Base-by-base conservation (phyloP, 1,140 invertebrate genomes). In the Aphelinus atriplicis region DNA sequence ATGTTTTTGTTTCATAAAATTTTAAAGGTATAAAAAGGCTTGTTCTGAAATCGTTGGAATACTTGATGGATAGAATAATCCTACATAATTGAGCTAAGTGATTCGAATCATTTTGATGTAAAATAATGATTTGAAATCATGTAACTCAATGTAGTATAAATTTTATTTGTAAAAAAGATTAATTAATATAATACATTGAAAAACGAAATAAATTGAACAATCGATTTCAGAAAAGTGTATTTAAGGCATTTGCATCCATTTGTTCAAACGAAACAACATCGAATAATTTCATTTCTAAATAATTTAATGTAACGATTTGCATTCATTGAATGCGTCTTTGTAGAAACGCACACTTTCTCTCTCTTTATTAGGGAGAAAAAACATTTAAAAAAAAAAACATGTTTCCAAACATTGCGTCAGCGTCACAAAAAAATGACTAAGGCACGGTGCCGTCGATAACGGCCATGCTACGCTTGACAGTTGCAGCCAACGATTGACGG, bases 401-500 rank as follows among this genome's bases (percentile, higher is more conserved):
- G 48, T 57, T 68, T 70, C 43, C 51, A 51, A 64, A 60, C 61
- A 55, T 63, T 47, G 56, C 42, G 9, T 55, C 60, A 50, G 67
- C 47, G 48, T 73, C 9, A 43, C 63, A 9, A 61, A 26, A 26
- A 73, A 75, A 74, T 69, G 61, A 76, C 77, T 81, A 81, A 66
- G 79, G 76, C 51, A 84, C 78, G n/a, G 80, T 78, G 60, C 83
- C 82, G 69, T 87, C 86, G 42, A 83, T 83, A 47, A 84, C 82
- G 53, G 82, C 82, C 64, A 88, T 87, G 55, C 82, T 87, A 45
- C 86, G 84, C 76, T 88, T 87, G 3, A 88, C 84, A 2, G 84
- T 84, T 69, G 84, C 85, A 64, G 86, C 84, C 68, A 90, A 82
- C 47, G 86, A 84, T 71, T 86, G 82, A 64, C 89, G 81, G 45